Percentiles rank a stretch among this genome's conserved stretches.
These are phyloP conservation scores for Muscidifurax raptorellus DNA, from an alignment of 1,140 invertebrate genomes.

Conservation along the genomic window DNA sequence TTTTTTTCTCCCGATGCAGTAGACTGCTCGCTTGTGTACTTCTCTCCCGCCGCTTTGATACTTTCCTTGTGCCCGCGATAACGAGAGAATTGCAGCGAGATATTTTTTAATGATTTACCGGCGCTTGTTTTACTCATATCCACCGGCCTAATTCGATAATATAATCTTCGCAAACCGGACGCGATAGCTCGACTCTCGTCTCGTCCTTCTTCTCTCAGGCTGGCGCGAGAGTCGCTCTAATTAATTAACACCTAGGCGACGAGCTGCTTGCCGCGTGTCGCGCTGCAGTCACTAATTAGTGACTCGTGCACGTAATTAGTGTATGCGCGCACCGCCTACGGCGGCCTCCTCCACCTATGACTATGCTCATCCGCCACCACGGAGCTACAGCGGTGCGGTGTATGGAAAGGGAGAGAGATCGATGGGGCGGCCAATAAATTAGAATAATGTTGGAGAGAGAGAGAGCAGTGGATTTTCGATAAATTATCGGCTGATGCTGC, in stretches of 20 bases:
- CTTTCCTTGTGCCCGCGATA: not conserved
- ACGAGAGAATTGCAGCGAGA: not conserved
- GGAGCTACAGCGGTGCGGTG: not conserved
- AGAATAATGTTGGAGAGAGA: slow-evolving; percentile 61
- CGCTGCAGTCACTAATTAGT: slow-evolving; percentile 73
- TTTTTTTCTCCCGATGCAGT: not conserved
- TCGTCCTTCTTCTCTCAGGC: not conserved
- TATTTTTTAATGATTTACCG: too few species aligned
- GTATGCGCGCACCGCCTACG: slow-evolving; percentile 60
- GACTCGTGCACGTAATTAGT: slow-evolving; percentile 71
- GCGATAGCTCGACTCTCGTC: not conserved
- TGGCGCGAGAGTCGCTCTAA: slow-evolving; percentile 68
- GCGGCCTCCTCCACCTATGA: not conserved
- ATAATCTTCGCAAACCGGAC: not conserved
- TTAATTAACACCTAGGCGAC: slow-evolving; percentile 74
- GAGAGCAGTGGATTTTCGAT: slow-evolving; percentile 24
- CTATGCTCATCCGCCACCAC: not conserved
- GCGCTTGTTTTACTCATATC: too few species aligned
- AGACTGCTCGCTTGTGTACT: not conserved
- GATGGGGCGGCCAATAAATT: slow-evolving; percentile 66
- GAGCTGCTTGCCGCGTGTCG: slow-evolving; percentile 55
- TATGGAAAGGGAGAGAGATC: slow-evolving; percentile 65
- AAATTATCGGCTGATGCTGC: not conserved
- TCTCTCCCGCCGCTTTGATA: not conserved
- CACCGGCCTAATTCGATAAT: too few species aligned